phyloP scores from a whole-genome alignment of 2,888 invertebrate genomes.

The Lumbricus terrestris region DNA sequence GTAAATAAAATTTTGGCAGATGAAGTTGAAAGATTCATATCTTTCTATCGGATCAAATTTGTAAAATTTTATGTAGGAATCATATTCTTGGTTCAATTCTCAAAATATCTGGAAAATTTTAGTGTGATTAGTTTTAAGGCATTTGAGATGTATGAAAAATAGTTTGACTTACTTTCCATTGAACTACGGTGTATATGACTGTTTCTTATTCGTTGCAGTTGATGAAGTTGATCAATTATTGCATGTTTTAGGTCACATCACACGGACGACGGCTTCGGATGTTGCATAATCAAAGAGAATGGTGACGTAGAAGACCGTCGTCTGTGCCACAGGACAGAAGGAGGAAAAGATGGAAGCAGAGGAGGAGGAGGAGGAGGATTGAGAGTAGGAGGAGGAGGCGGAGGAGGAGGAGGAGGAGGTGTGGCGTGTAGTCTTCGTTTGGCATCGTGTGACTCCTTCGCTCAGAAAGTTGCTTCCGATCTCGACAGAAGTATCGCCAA shows the following conservation, averaged over 20 bases:
- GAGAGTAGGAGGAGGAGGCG: background rate
- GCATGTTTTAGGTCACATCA: background rate
- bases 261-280: background rate
- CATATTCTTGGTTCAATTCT: no score
- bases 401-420: background rate
- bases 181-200: no score
- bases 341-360: background rate
- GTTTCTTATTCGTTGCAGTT: background rate
- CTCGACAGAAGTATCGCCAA: slow-evolving; percentile 5
- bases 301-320: background rate
- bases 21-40: no score
- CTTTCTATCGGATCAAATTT: no score
- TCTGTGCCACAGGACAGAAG: background rate
- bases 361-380: background rate
- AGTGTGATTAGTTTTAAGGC: no score
- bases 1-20: no score
- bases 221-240: background rate
- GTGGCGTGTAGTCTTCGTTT: background rate
- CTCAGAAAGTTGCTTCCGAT: background rate
- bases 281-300: background rate
- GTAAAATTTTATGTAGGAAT: no score
- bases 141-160: no score
- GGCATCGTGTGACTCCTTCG: background rate
- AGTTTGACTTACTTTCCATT: no score
- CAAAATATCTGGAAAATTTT: no score